Evolutionary conservation across 2,113 vertebrate genomes (phyloP), one percentile per base, ranked within the genome.

Genomic region (Sorex araneus): DNA sequence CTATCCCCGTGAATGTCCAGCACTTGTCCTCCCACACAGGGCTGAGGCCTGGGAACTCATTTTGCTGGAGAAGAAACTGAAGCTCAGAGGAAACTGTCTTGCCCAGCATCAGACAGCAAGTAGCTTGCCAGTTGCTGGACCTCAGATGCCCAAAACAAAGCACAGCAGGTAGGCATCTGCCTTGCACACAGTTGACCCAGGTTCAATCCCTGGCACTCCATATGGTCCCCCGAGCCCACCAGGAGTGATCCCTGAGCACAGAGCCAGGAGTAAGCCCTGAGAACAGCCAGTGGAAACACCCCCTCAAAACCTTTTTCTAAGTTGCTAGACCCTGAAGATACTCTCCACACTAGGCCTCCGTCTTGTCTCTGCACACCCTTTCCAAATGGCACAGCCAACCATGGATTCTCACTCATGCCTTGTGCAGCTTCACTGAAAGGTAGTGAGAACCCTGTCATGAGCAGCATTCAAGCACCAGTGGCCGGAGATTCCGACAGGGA

Each of bases 21-120:
- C 11, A 54, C 71, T 94, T 8, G 3, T 4, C 54, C 13, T 16
- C 11, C 12, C 54, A 32, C 66, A 63, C 40, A 28, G 21, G 19
- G 36, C 4, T 18, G 23, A 34, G 40, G 34, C 70, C 75, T 64
- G 13, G 66, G 10, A 78, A 40, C 25, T 40, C 43, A 67, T 75
- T 84, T 45, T 63, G 13, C 82, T 70, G 70, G n/a, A 57, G 66
- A 25, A 32, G 6, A 91, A 78, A 77, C 63, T 3, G 63, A 95
- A 32, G 28, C 27, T 47, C 25, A 19, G 25, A 27, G 30, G 67
- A 18, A n/a, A 40, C 4, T n/a, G n/a, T 21, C 23, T 64, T 30
- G 25, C 47, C 87, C 27, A 25, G 40, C 3, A 57, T 54, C 73
- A 23, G 64, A 36, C 1, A 27, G 23, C 3, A 25, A 87, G 34